Percentiles rank a stretch among this genome's conserved stretches.
phyloP scores from a whole-genome alignment of 2,113 vertebrate species.

The Columbina picui region DNA sequence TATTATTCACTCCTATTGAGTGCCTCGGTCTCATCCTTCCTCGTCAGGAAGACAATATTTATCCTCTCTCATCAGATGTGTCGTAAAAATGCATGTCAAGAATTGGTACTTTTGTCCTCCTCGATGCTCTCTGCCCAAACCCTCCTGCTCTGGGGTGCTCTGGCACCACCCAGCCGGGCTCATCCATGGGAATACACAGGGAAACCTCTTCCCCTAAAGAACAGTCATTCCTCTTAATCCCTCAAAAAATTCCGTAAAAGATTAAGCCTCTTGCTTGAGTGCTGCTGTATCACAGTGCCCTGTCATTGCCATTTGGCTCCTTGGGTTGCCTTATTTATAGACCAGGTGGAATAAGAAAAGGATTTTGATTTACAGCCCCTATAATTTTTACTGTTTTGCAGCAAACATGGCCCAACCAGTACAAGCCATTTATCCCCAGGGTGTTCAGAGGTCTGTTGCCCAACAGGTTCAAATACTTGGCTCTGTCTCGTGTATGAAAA shows the following conservation, averaged over 20 bases:
- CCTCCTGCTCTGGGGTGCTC: neutral
- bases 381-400: neutral
- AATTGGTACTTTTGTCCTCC: neutral
- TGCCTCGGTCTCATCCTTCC: too few species aligned
- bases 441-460: neutral
- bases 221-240: neutral
- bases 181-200: fast-evolving
- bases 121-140: neutral
- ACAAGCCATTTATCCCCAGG: neutral
- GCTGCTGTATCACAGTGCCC: neutral
- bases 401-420: neutral
- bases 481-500: neutral
- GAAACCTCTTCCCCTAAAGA: neutral
- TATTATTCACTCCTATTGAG: too few species aligned
- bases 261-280: neutral
- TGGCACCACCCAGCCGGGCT: neutral
- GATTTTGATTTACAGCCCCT: neutral
- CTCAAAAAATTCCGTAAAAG: neutral
- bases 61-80: neutral
- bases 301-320: neutral
- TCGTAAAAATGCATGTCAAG: neutral
- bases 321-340: neutral
- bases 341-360: neutral
- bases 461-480: neutral
- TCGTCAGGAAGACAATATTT: too few species aligned